Base-by-base conservation (phyloP, 2,888 invertebrate genomes). In the Nomada ferruginata region DNA sequence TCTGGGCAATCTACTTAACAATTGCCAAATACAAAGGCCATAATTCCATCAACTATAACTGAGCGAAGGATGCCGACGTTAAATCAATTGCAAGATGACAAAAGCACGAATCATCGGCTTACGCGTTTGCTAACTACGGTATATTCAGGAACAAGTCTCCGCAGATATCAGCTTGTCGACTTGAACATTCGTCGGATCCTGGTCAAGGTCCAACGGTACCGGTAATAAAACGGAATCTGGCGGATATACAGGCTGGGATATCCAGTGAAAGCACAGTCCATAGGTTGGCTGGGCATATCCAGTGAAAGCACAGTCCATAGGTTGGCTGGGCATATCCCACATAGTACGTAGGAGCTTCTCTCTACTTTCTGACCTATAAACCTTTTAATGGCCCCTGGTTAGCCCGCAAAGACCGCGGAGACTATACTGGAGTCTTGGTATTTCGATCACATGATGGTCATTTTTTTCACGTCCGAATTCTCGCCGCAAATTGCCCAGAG, bases 341-440 rank as follows among this genome's bases (percentile, higher is more conserved):
- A 82, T 84, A 79, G 60, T 81, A 76, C 60, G 57, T 68, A 50
- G 5, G 52, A 68, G 75, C 74, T 81, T 65, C 85, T 84, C 76
- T 69, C 73, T 79, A 83, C 80, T 77, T 83, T 75, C 81, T 72
- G 85, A 85, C 82, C 85, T 85, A 89, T 89, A 88, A 89, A 89
- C 82, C 85, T 85, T 87, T 85, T 87, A 89, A 89, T 87, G 84
- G 83, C 66, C 78, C 42, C 74, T 80, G 75, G 81, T 87, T 85
- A 80, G 65, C 68, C 73, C 70, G 75, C 78, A 59, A 80, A 68
- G 52, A 64, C 69, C 66, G 76, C 76, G 63, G 65, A 79, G 55
- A 66, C 53, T 57, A 36, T 60, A 71, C 73, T 53, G 53, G 10
- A 23, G 42, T 65, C 42, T 72, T 78, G 76, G 79, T 80, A 85